These are phyloP conservation scores for Mesembrinibis cayennensis DNA, from an alignment of 2,113 vertebrate species.

Conservation along the genomic window DNA sequence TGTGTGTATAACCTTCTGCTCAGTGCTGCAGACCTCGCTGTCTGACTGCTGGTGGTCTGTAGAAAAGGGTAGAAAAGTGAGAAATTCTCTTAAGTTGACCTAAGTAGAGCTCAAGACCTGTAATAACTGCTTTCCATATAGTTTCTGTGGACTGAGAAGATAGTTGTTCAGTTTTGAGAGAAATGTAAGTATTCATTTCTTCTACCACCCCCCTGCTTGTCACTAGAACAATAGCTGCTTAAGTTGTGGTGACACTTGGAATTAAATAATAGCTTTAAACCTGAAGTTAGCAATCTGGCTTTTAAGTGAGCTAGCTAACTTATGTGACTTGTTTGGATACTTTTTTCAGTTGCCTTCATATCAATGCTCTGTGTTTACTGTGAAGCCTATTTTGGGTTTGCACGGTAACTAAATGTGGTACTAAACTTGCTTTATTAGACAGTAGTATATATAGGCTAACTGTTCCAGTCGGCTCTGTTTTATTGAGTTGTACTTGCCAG, in stretches of 20 bases:
- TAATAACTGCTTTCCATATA: not conserved
- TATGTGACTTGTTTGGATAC: not conserved
- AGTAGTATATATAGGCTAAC: not conserved
- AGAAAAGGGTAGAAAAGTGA: not conserved
- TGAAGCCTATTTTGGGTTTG: not conserved
- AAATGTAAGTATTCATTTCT: not conserved
- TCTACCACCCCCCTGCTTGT: not conserved
- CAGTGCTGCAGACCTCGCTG: not conserved
- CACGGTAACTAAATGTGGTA: not conserved
- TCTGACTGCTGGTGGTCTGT: not conserved
- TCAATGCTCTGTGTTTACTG: not conserved
- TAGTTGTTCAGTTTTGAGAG: not conserved
- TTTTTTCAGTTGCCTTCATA: not conserved
- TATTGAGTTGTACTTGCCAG: not conserved
- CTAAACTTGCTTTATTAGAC: not conserved
- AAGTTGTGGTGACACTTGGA: not conserved
- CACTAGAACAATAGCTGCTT: not conserved
- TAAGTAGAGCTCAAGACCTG: not conserved
- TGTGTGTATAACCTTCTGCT: not conserved
- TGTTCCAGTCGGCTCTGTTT: not conserved
- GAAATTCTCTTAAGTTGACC: not conserved
- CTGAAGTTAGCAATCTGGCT: not conserved
- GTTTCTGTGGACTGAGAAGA: not conserved
- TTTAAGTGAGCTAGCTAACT: not conserved
- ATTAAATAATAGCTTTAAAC: not conserved